These are phyloP conservation scores for Girardinichthys multiradiatus DNA, from an alignment of 2,113 vertebrate species.

Conservation along the genomic window DNA sequence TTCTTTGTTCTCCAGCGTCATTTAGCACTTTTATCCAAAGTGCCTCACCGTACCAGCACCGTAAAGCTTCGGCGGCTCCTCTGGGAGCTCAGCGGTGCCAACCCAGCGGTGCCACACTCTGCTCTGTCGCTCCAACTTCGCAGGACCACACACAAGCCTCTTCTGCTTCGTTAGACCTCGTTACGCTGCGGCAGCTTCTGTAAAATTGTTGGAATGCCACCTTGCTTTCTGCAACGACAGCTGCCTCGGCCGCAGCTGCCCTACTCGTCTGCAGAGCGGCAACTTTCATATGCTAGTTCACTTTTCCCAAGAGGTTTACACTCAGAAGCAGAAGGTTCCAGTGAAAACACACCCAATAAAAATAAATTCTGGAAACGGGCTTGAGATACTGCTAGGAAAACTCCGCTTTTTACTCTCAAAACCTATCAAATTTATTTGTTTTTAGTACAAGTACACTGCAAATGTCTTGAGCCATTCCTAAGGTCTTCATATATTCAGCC, in stretches of 20 bases:
- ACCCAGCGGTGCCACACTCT: slow-evolving; percentile 36
- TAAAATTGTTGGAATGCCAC: slow-evolving; percentile 29
- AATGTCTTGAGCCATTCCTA: too few relatives aligned
- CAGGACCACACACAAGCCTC: slow-evolving; percentile 64
- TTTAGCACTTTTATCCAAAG: slow-evolving; percentile 46
- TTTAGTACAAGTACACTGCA: too few relatives aligned
- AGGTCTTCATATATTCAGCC: too few relatives aligned
- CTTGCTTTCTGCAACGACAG: slow-evolving; percentile 19
- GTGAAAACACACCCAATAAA: too few relatives aligned
- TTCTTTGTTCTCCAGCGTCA: slow-evolving; percentile 39
- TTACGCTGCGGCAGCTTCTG: slow-evolving; percentile 17
- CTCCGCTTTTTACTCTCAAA: too few relatives aligned
- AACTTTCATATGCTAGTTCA: neutral
- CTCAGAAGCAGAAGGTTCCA: neutral
- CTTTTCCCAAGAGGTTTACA: slow-evolving; percentile 8
- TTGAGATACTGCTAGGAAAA: too few relatives aligned
- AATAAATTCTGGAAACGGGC: too few relatives aligned
- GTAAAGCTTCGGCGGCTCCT: slow-evolving; percentile 19
- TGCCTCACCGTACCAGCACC: slow-evolving; percentile 37
- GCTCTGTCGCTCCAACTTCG: slow-evolving; percentile 33
- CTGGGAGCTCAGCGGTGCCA: slow-evolving; percentile 11
- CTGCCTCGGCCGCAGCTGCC: slow-evolving; percentile 20
- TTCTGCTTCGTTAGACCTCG: slow-evolving; percentile 39
- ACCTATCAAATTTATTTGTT: too few relatives aligned
- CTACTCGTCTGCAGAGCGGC: slow-evolving; percentile 3